phyloP scores from a whole-genome alignment of 1,140 invertebrate species.

The Eurosta solidaginis region DNA sequence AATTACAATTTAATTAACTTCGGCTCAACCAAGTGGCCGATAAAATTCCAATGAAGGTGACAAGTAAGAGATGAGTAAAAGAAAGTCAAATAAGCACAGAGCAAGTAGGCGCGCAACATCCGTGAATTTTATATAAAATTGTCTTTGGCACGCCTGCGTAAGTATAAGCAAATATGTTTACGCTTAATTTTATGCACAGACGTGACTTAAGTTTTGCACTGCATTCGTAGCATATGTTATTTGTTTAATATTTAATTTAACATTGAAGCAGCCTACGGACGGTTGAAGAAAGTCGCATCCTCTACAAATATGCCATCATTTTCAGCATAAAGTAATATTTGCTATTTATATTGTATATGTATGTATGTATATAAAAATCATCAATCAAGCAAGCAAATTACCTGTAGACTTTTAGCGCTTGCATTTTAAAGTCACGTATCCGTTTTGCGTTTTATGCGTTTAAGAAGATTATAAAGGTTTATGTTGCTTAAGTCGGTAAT shows the following conservation, averaged over 20 bases:
- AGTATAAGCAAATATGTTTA: no score
- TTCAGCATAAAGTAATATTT: neutral
- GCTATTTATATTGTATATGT: neutral
- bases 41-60: neutral
- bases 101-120: no score
- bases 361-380: neutral
- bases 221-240: neutral
- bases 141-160: neutral
- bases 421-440: neutral
- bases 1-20: neutral
- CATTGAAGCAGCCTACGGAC: neutral
- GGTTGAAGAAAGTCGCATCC: neutral
- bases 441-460: neutral
- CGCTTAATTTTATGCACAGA: neutral
- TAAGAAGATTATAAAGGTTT: no score
- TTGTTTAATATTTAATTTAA: neutral
- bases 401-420: neutral
- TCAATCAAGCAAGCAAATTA: neutral
- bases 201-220: neutral
- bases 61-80: no score
- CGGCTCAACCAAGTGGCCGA: neutral
- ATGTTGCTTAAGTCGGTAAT: no score
- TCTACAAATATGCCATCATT: neutral
- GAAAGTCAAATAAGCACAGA: no score
- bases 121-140: neutral